Evolutionary conservation across 2,797 vertebrate genomes (phyloP).

Genomic region (Pseudotriccus pelzelni): DNA sequence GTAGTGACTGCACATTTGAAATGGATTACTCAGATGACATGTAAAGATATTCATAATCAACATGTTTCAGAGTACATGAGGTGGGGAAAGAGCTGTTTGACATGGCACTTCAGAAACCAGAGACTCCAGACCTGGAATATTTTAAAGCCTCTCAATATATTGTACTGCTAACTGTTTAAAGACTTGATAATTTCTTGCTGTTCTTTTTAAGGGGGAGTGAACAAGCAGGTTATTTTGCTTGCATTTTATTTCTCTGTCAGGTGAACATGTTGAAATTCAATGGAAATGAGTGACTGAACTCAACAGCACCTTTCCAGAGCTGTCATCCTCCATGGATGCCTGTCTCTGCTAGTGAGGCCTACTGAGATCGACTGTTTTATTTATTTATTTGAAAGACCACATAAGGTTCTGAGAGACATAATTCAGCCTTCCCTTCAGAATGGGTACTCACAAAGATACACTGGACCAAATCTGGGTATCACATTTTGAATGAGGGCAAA

Average conservation of each 20-base stretch:
- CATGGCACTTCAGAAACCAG: background rate
- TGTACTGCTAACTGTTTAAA: background rate
- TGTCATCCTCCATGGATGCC: background rate
- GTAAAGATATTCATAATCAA: background rate
- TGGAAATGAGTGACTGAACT: background rate
- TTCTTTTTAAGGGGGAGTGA: background rate
- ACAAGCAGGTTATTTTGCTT: background rate
- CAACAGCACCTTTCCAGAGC: background rate
- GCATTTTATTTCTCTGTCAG: background rate
- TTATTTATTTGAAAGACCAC: background rate
- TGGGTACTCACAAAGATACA: background rate
- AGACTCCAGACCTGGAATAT: background rate
- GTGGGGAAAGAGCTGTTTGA: slow-evolving; percentile 56
- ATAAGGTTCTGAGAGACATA: background rate
- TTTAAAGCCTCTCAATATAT: background rate
- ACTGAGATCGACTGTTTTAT: background rate
- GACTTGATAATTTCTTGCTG: background rate
- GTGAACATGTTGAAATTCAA: background rate
- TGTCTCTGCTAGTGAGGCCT: background rate
- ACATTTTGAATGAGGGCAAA: background rate
- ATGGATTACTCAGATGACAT: background rate
- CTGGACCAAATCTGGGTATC: background rate
- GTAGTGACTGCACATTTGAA: background rate
- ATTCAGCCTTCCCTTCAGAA: background rate
- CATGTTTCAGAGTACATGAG: background rate